These are phyloP conservation scores for Phenganax marumi DNA, from an alignment of 92 coral and sea anemone species.

Conservation along the genomic window DNA sequence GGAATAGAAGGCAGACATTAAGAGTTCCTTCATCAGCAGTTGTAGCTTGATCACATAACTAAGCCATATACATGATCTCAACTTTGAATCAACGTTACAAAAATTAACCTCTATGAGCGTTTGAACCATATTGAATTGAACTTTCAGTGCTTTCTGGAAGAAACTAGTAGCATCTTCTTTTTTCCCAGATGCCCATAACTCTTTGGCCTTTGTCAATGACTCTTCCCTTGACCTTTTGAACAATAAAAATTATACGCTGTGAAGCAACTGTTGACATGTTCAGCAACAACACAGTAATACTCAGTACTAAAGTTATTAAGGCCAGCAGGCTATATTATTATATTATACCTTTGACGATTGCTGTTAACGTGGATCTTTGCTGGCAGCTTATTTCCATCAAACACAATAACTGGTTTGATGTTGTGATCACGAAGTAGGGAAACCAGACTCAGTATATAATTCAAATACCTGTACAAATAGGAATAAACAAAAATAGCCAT, in stretches of 20 bases:
- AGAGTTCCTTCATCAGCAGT: too few relatives aligned
- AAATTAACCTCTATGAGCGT: slow-evolving; percentile 31
- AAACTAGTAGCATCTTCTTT: slow-evolving; percentile 27
- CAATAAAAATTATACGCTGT: too few relatives aligned
- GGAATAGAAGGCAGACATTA: too few relatives aligned
- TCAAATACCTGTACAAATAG: slow-evolving; percentile 20
- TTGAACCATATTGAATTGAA: slow-evolving; percentile 39
- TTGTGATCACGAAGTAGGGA: slow-evolving; percentile 29
- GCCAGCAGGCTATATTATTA: too few relatives aligned
- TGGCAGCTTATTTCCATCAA: slow-evolving; percentile 43
- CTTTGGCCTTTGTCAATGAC: slow-evolving; percentile 32
- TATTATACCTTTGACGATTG: slow-evolving; percentile 29
- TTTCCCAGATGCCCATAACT: slow-evolving; percentile 32
- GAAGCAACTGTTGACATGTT: too few relatives aligned
- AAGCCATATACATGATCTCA: background rate
- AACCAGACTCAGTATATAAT: slow-evolving; percentile 16
- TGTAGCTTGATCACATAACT: too few relatives aligned
- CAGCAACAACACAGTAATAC: too few relatives aligned
- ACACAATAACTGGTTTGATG: slow-evolving; percentile 39
- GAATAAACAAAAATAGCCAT: background rate
- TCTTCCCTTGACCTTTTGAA: slow-evolving; percentile 32
- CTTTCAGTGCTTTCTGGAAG: slow-evolving; percentile 35
- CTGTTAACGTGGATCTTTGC: slow-evolving; percentile 40
- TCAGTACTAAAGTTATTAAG: too few relatives aligned
- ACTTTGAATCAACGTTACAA: background rate